Base-by-base conservation (phyloP, 2,113 vertebrate species). In the Pterocles gutturalis region DNA sequence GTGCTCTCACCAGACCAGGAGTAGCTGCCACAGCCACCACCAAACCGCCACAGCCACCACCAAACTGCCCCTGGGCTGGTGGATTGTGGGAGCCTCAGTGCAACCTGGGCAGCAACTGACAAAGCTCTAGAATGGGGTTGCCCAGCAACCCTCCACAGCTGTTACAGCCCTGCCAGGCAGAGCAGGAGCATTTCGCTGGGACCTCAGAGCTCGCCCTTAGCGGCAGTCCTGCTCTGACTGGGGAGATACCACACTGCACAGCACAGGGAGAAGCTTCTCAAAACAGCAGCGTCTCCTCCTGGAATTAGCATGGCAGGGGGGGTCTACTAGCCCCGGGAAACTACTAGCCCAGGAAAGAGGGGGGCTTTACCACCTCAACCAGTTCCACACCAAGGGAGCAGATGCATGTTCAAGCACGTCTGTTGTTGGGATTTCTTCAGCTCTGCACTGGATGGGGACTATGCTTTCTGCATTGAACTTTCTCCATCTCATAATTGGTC, bases 201-300 rank as follows among this genome's bases (percentile, higher is more conserved):
- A 17, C 10, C 34, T 33, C 33, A 24, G 28, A 85, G 55, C 8
- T 3, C 49, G 29, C 8, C 12, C 13, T 17, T 5, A 61, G 15
- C 18, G 26, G 5, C 38, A 33, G 17, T 22, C 58, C 45, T 66
- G 76, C 67, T 49, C 29, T 18, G 31, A 17, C 3, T 1, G 4
- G 38, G 34, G 41, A 77, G 21, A 49, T 3, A 1, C 18, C 2
- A 12, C 18, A 17, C 45, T 28, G 26, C 2, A 0, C 34, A 18
- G n/a, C 49, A n/a, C 48, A 18, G 48, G 28, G 48, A 49, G 18
- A 78, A 72, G 51, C 58, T 51, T 53, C 54, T 12, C 55, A 48
- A 13, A 33, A 16, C 48, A 64, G 48, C 65, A 79, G 36, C 28
- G 38, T 21, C 21, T 43, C 49, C 28, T 9, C 51, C 18, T 38